Base-by-base conservation (phyloP, 1,140 invertebrate genomes). In the Heliconius nattereri region DNA sequence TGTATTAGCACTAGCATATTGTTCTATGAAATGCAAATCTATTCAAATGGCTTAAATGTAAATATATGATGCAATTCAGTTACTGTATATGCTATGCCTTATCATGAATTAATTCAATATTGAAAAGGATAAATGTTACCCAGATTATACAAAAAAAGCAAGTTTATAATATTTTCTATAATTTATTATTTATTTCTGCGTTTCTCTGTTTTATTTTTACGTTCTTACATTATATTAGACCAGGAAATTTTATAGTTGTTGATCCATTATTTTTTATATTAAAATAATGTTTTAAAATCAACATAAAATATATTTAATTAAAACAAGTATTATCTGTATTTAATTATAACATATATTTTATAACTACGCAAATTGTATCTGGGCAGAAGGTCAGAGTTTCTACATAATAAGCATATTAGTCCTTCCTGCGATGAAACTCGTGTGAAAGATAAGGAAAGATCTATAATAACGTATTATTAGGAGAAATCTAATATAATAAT, bases 1-100 rank as follows among this genome's bases (percentile, higher is more conserved):
- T 23, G 57, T 35, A 81, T 81, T 78, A 81, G 52, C 75, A 76
- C 79, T 73, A 45, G 16, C 66, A 52, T 73, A 77, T 80, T 78
- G 72, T 78, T 66, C 60, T 66, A 66, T 75, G 71, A 81, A 81
- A 78, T 16, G 13, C 35, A 75, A 37, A 81, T 78, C 73, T 29
- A 81, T 78, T 78, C 73, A 78, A 45, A 57, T 45, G 75, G 76
- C 1, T 71, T 75, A 40, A 70, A 75, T 81, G 76, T 75, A 71
- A 75, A 78, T 80, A 26, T 70, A 45, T 45, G 74, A 75, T 75
- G 40, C 35, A 70, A 76, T 70, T 71, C 37, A 76, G 13, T 70
- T 45, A 49, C 37, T 40, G 40, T 32, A n/a, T 26, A 23, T 76
- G 37, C 57, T 76, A 32, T 66, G 60, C 29, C 26, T 66, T 29